phyloP scores from a whole-genome alignment of 2,888 invertebrate genomes.

The Coenonympha arcania region DNA sequence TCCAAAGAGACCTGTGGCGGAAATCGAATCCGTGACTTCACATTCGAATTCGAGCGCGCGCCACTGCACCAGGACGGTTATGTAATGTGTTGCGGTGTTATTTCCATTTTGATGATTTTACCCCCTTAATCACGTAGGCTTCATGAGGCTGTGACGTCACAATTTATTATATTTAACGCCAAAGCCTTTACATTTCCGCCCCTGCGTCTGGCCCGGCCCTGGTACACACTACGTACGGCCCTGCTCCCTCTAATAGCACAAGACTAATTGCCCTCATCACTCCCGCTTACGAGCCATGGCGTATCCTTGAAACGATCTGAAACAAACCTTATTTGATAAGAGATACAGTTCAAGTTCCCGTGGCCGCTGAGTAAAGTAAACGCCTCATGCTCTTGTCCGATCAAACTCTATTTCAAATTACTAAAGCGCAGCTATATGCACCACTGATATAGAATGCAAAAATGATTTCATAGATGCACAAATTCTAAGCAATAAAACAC shows the following conservation, averaged over 20 bases:
- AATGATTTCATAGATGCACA: background rate
- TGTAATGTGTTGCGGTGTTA: too few species aligned
- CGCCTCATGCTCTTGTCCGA: constrained; percentile 20
- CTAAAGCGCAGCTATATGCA: constrained; percentile 16
- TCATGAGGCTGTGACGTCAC: too few species aligned
- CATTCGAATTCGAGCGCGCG: too few species aligned
- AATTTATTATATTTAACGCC: too few species aligned
- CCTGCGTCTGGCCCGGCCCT: background rate
- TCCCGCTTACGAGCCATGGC: constrained; percentile 26
- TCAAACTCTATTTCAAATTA: constrained; percentile 28
- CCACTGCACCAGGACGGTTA: too few species aligned
- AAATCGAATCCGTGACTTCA: too few species aligned
- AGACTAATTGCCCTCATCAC: constrained; percentile 33
- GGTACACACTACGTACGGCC: too few species aligned
- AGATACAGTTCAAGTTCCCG: constrained; percentile 6
- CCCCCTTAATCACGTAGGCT: too few species aligned
- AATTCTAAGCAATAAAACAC: background rate
- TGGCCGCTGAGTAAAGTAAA: constrained; percentile 3
- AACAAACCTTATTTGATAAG: background rate
- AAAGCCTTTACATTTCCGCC: background rate
- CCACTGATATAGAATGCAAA: background rate
- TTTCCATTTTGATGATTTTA: too few species aligned
- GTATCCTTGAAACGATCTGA: background rate
- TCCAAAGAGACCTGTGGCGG: too few species aligned
- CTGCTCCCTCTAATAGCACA: constrained; percentile 23